A percentile compares a stretch with the other conserved stretches of the same genome.
These are phyloP conservation scores for Calidris pygmaea DNA, from an alignment of 2,113 vertebrate species.

Conservation along the genomic window DNA sequence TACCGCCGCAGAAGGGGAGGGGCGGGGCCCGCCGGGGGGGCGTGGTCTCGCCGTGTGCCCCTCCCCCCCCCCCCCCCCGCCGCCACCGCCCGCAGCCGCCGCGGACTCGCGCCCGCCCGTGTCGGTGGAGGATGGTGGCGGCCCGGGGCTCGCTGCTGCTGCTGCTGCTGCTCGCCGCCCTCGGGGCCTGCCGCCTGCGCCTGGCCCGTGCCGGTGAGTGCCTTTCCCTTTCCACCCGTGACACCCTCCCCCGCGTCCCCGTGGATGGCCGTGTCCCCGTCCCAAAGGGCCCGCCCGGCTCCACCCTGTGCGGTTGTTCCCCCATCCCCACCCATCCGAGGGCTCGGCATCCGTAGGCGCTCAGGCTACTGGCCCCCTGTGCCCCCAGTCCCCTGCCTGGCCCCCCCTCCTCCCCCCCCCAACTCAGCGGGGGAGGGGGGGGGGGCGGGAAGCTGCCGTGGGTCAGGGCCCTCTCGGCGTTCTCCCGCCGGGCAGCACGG, in stretches of 20 bases:
- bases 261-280: background rate
- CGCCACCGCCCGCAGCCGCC: too few species aligned
- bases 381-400: background rate
- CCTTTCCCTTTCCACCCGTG: background rate
- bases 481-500: too few species aligned
- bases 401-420: background rate
- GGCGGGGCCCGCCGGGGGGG: background rate
- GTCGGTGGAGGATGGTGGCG: too few species aligned
- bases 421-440: too few species aligned
- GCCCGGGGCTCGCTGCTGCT: background rate
- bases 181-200: background rate
- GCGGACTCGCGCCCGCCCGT: too few species aligned
- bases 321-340: background rate
- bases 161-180: background rate
- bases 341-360: background rate
- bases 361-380: background rate
- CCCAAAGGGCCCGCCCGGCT: background rate
- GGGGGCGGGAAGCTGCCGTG: too few species aligned
- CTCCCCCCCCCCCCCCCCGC: background rate
- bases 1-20: background rate
- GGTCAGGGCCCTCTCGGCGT: too few species aligned
- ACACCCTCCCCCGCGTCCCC: too few species aligned
- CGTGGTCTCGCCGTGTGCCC: too few species aligned
- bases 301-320: background rate
- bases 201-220: constrained; percentile 6